Conservation (phyloP, 2,113 vertebrate genomes). For the Muntiacus reevesi region DNA sequence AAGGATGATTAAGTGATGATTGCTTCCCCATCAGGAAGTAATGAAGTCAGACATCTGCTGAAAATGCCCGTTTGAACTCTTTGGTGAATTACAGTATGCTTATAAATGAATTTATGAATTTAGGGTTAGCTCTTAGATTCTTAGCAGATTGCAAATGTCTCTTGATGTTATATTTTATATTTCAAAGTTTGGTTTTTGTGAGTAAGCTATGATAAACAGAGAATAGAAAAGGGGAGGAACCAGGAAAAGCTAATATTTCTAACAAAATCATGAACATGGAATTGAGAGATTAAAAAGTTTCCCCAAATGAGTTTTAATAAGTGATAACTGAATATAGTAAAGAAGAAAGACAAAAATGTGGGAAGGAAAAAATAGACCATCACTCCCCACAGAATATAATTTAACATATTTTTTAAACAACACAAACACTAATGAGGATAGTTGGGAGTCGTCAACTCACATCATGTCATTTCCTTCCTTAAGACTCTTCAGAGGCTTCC, state of each 20-base stretch:
- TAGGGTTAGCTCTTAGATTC: background rate
- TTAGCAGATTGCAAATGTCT: background rate
- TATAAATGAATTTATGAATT: background rate
- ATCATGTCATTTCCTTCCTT: background rate
- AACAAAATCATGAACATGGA: background rate
- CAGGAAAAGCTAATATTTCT: background rate
- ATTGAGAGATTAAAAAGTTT: background rate
- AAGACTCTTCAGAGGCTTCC: background rate
- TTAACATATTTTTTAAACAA: background rate
- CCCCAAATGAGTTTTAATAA: background rate
- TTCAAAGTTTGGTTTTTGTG: background rate
- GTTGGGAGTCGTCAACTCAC: background rate
- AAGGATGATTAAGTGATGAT: background rate
- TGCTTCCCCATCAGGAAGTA: background rate
- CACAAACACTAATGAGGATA: background rate
- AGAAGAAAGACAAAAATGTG: background rate
- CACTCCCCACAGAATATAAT: background rate
- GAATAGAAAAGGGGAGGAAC: background rate
- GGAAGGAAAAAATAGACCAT: background rate
- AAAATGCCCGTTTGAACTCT: conserved; percentile 39
- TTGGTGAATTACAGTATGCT: conserved; percentile 35
- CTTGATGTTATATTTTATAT: background rate
- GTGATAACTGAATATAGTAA: background rate
- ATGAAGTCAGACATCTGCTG: conserved; percentile 17
- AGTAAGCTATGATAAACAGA: background rate